Evolutionary conservation across 2,888 invertebrate genomes (phyloP).

Genomic region (Drosophila multiciliata): DNA sequence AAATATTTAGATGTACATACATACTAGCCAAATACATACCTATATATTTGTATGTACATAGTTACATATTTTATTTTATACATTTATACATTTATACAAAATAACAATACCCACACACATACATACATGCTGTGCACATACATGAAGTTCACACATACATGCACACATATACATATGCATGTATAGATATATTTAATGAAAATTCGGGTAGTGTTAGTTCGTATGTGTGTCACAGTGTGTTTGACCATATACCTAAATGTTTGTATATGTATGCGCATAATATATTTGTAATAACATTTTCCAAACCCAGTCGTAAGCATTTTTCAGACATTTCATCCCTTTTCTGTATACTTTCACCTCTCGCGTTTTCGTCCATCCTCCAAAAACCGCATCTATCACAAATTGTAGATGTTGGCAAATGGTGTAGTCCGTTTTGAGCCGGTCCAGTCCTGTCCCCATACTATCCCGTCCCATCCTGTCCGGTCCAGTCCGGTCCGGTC

Average conservation of each 20-base stretch:
- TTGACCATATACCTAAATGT: constrained; percentile 2
- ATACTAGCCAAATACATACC: constrained; percentile 10
- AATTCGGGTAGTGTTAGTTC: constrained; percentile 27
- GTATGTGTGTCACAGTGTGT: constrained; percentile 17
- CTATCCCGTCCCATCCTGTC: constrained; percentile 22
- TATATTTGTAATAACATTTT: constrained; percentile 80
- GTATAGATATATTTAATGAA: constrained; percentile 48
- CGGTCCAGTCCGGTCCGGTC: constrained; percentile 21
- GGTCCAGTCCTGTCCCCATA: constrained; percentile 35
- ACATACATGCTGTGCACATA: constrained; percentile 17
- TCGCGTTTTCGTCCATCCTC: constrained; percentile 71
- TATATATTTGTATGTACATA: constrained; percentile 1
- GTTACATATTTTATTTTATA: constrained; percentile 32
- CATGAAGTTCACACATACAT: constrained; percentile 16
- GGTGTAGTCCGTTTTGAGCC: constrained; percentile 53
- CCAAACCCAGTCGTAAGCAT: constrained; percentile 75
- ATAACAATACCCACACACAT: constrained; percentile 25
- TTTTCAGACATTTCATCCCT: constrained; percentile 78
- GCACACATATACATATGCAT: constrained; percentile 6
- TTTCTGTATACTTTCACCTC: constrained; percentile 79
- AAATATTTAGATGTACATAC: constrained; percentile 7
- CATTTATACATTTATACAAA: constrained; percentile 41
- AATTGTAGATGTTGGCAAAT: constrained; percentile 67
- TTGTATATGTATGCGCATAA: constrained; percentile 62
- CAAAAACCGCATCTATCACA: constrained; percentile 79